Percentiles rank a stretch among this genome's conserved stretches.
Conservation (phyloP, 2,113 vertebrate genomes). For the Thinocorus orbignyianus region DNA sequence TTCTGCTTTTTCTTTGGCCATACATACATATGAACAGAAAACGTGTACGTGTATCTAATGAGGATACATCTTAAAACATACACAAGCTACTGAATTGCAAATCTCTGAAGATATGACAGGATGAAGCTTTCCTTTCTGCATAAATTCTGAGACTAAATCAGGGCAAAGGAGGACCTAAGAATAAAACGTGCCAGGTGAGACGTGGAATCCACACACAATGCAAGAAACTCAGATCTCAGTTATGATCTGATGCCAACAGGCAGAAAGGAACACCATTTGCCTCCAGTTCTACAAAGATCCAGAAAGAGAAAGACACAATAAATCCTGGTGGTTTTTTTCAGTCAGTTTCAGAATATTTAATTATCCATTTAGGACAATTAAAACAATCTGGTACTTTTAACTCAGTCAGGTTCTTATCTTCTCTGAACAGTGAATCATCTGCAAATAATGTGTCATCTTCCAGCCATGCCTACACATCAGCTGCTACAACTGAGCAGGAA, state of each 20-base stretch:
- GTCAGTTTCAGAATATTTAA: background rate
- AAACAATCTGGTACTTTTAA: conserved; percentile 46
- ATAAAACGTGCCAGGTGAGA: background rate
- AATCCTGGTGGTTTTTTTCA: background rate
- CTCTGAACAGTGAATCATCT: conserved; percentile 56
- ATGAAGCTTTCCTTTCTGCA: background rate
- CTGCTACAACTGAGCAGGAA: conserved; percentile 25
- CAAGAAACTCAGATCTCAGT: background rate
- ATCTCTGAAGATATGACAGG: background rate
- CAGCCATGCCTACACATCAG: conserved; percentile 69
- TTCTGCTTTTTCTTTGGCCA: background rate
- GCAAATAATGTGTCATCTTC: conserved; percentile 37
- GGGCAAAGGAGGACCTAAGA: background rate
- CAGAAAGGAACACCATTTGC: background rate
- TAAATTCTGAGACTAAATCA: background rate
- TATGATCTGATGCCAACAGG: background rate
- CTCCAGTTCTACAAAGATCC: background rate
- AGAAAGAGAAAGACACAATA: background rate
- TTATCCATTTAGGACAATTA: conserved; percentile 51
- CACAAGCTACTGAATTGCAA: background rate
- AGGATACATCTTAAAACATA: background rate
- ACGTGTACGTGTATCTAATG: too few relatives aligned
- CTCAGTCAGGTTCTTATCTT: conserved; percentile 13
- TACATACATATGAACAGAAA: too few relatives aligned
- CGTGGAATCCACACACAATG: background rate